Conservation (phyloP, 2,113 vertebrate species). For the Daphoenositta chrysoptera region DNA sequence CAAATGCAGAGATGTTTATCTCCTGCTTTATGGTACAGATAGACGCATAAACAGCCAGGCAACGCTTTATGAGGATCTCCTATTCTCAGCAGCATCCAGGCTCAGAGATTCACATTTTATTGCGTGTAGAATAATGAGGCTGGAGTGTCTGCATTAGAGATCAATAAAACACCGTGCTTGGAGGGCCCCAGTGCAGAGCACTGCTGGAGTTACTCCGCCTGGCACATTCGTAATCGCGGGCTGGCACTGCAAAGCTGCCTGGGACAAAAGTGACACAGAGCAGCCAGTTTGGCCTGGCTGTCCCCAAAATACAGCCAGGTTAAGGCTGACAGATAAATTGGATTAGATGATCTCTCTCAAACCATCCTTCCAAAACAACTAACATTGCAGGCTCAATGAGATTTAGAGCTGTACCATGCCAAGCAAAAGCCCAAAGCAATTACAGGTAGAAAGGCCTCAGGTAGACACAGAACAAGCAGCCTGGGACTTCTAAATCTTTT, state of each 20-base stretch:
- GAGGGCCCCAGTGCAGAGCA: neutral
- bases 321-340: neutral
- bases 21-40: constrained; percentile 18
- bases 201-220: neutral
- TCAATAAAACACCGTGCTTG: constrained; percentile 11
- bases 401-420: constrained; percentile 15
- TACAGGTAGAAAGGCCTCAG: constrained; percentile 55
- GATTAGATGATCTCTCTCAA: constrained; percentile 19
- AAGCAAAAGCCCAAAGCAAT: constrained; percentile 68
- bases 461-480: constrained; percentile 40
- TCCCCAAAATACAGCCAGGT: neutral
- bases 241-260: neutral
- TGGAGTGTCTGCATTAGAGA: constrained; percentile 29
- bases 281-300: neutral
- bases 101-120: neutral
- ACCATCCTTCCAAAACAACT: constrained; percentile 17
- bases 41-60: constrained; percentile 26
- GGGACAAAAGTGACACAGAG: neutral
- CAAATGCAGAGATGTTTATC: constrained; percentile 46
- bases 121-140: constrained; percentile 19
- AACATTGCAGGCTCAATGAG: constrained; percentile 7
- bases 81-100: neutral
- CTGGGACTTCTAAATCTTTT: constrained; percentile 60
- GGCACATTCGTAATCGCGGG: neutral
- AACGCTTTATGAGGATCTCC: constrained; percentile 10